Base-by-base conservation (phyloP, 2,888 invertebrate species). In the Trissonchulus latispiculum region DNA sequence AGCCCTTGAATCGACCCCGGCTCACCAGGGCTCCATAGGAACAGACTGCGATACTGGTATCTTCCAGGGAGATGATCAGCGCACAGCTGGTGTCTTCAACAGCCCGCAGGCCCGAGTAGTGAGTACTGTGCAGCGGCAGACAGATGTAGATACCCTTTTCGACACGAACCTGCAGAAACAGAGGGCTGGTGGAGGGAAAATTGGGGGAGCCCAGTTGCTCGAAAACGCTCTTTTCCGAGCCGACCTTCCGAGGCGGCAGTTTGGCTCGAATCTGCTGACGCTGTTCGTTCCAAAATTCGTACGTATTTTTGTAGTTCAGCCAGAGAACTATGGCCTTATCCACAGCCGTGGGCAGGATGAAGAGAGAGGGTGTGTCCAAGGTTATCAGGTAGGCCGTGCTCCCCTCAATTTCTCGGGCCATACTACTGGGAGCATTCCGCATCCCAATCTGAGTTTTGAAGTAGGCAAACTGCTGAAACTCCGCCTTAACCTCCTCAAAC, bases 221-320 rank as follows among this genome's bases (percentile, higher is more conserved):
- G 61, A 71, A 59, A 31, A 71, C 71, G 29, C 70, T 68, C 8
- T 3, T 48, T 48, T 48, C 48, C 48, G 48, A 48, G 48, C 8
- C 48, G 8, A 8, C 48, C 23, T 48, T 48, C 61, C 67, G 2
- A 28, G 72, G 66, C 8, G 68, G 8, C 59, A 77, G 77, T 28
- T 29, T 35, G 2, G 66, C 61, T 1, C 36, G 32, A 28, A 75
- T 72, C 62, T 74, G 61, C 37, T 36, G 66, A 1, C 96, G 86
- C 84, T 97, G 96, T 84, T 95, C 95, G 78, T 92, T 93, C 97
- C 97, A 99, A 85, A 96, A 97, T 83, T 99, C 96, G 83, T 97
- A 97, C 0, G 97, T 96, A 84, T 96, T 97, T 86, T 96, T 96
- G 83, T 99, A 99, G 86, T 99, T 97, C 77, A 99, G 87, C 97